Percentiles rank a stretch among this genome's conserved stretches.
Conservation (phyloP, 2,888 invertebrate species). For the Diaperis boleti region DNA sequence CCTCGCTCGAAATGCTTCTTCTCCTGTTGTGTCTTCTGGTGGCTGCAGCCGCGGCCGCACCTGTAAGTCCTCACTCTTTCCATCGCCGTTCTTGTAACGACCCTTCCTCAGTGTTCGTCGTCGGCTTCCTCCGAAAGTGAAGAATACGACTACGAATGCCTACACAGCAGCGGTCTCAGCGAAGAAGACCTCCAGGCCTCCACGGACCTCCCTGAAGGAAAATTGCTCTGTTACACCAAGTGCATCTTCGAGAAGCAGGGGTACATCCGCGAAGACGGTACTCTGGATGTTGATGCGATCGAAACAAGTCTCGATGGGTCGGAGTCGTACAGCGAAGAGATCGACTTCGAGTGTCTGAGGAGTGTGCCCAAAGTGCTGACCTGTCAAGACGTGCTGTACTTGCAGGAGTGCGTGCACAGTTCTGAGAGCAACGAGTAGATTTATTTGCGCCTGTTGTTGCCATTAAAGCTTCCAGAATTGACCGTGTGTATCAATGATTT, state of each 20-base stretch:
- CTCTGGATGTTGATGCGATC: conserved; percentile 7
- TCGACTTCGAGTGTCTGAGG: conserved; percentile 1
- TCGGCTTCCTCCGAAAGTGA: background rate
- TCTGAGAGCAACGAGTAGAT: background rate
- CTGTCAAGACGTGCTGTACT: background rate
- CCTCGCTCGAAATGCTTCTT: too few relatives aligned
- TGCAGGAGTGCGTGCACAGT: conserved; percentile 1
- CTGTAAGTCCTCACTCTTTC: too few relatives aligned
- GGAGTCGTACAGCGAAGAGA: background rate
- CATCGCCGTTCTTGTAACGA: too few relatives aligned
- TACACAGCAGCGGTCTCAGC: background rate
- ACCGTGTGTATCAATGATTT: too few relatives aligned
- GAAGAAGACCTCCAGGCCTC: background rate
- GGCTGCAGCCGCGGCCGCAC: too few relatives aligned
- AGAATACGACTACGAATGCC: background rate
- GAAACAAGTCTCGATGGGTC: background rate
- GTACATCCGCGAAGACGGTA: background rate
- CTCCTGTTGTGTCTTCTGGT: too few relatives aligned
- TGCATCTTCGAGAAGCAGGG: conserved; percentile 10
- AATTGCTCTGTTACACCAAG: conserved; percentile 11
- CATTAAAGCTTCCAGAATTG: too few relatives aligned
- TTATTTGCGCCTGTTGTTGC: too few relatives aligned
- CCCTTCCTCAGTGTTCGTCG: too few relatives aligned
- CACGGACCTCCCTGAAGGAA: background rate
- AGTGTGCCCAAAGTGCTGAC: background rate